A percentile compares a stretch with the other conserved stretches of the same genome.
phyloP scores from a whole-genome alignment of 1,140 invertebrate genomes.

The Pseudobourletiella spinata region DNA sequence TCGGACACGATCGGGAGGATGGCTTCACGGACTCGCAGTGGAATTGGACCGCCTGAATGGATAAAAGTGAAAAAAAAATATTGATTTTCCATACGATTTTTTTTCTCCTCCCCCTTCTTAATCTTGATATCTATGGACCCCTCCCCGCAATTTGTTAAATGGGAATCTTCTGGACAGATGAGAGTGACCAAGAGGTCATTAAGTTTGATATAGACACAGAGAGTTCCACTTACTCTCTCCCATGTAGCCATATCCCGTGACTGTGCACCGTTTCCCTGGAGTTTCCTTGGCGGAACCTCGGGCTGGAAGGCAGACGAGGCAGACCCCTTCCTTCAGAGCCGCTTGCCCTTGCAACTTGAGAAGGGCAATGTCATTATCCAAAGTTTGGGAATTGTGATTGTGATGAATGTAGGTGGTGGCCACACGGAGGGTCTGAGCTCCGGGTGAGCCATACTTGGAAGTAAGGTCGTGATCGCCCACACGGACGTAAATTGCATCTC shows the following conservation, averaged over 20 bases:
- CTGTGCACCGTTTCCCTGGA: conserved; percentile 74
- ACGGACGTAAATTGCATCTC: conserved; percentile 80
- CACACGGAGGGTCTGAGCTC: conserved; percentile 76
- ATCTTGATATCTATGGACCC: too few relatives aligned
- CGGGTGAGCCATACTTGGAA: conserved; percentile 71
- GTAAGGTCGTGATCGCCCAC: conserved; percentile 89
- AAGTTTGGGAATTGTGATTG: conserved; percentile 89
- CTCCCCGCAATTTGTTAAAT: too few relatives aligned
- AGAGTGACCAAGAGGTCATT: too few relatives aligned
- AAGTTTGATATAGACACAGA: too few relatives aligned
- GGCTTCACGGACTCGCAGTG: conserved; percentile 74
- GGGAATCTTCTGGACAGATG: too few relatives aligned
- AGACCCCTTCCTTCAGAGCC: conserved; percentile 73
- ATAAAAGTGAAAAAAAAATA: not conserved
- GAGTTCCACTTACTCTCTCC: conserved; percentile 78
- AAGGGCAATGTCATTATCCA: conserved; percentile 92
- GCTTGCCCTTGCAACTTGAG: conserved; percentile 84
- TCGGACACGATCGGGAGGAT: conserved; percentile 88
- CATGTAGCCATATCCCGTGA: conserved; percentile 90
- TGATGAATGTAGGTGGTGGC: conserved; percentile 92
- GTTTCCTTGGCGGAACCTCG: conserved; percentile 66
- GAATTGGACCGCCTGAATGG: conserved; percentile 73
- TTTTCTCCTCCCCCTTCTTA: too few relatives aligned
- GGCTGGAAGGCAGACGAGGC: conserved; percentile 77
- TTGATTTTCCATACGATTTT: too few relatives aligned